Percentiles rank a stretch among this genome's conserved stretches.
These are phyloP conservation scores for Cryptops parisi DNA, from an alignment of 2,888 invertebrate species.

Conservation along the genomic window DNA sequence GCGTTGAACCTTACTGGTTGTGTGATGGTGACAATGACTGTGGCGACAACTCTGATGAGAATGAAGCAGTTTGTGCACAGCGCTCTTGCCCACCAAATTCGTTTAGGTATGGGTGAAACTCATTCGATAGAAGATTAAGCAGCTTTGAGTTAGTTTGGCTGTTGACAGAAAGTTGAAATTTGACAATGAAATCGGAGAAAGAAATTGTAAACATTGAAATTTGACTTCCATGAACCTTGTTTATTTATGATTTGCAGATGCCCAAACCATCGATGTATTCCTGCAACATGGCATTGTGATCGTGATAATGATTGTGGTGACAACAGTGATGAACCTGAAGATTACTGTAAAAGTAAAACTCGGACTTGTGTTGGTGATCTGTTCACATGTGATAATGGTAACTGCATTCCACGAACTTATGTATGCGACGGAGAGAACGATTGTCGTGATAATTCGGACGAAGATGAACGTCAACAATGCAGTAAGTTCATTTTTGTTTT, in stretches of 20 bases:
- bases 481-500: conserved; percentile 36
- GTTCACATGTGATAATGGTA: conserved; percentile 91
- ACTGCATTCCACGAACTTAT: conserved; percentile 87
- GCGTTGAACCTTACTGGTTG: conserved; percentile 93
- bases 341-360: conserved; percentile 82
- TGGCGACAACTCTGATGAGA: conserved; percentile 64
- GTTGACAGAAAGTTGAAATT: no score
- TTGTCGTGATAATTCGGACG: conserved; percentile 85
- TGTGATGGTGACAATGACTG: conserved; percentile 94
- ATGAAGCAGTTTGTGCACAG: conserved; percentile 76
- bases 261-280: conserved; percentile 85
- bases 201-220: no score
- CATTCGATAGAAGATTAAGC: neutral
- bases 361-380: conserved; percentile 89
- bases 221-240: no score
- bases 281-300: conserved; percentile 94
- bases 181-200: no score
- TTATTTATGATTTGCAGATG: conserved; percentile 40
- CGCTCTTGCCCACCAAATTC: conserved; percentile 80
- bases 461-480: conserved; percentile 78
- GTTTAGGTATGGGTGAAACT: conserved; percentile 42
- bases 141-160: no score
- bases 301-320: conserved; percentile 89
- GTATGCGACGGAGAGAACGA: conserved; percentile 93
- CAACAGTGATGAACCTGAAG: conserved; percentile 79